Evolutionary conservation across 2,888 invertebrate genomes (phyloP), one percentile per base, ranked within the genome.

Genomic region (Blomia tropicalis): DNA sequence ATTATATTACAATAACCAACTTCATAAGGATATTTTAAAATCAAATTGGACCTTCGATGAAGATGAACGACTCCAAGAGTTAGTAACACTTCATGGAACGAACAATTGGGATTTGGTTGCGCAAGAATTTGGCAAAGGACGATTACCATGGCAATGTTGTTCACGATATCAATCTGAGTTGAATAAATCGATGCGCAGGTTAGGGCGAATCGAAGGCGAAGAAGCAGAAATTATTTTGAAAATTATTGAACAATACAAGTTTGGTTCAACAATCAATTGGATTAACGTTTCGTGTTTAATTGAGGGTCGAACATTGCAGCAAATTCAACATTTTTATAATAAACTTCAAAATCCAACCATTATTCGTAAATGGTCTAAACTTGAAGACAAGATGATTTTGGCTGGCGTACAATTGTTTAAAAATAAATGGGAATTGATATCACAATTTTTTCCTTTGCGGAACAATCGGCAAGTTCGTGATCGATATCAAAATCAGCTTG

Each of bases 141-240:
- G 86, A 58, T 80, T 82, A 0, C 81, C 79, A 0, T 84, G 83
- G 70, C 82, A 83, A 68, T 82, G 83, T 68, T 83, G 83, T 30
- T 60, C 63, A 30, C 63, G 66, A 31, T 70, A 68, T 59, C 70
- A 70, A 43, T 60, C 62, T 1, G 31, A 64, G 23, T 58, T 67
- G 2, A 64, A 67, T 51, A 25, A 65, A 54, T 44, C 41, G 30
- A 19, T 65, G 27, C 44, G 41, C 56, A 30, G 44, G 63, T 67
- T 29, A 63, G 73, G 73, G 41, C 79, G 77, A 66, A 89, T 88
- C 83, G 77, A 80, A 0, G 70, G 73, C 14, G 78, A 79, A 53
- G 89, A 91, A 71, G 83, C 87, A 68, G 75, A 78, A 58, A 77
- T 78, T 56, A 75, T 91, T 2, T 70, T 77, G 36, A 76, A 79